phyloP scores from a whole-genome alignment of 2,797 vertebrate genomes.

The Urocyon cinereoargenteus region DNA sequence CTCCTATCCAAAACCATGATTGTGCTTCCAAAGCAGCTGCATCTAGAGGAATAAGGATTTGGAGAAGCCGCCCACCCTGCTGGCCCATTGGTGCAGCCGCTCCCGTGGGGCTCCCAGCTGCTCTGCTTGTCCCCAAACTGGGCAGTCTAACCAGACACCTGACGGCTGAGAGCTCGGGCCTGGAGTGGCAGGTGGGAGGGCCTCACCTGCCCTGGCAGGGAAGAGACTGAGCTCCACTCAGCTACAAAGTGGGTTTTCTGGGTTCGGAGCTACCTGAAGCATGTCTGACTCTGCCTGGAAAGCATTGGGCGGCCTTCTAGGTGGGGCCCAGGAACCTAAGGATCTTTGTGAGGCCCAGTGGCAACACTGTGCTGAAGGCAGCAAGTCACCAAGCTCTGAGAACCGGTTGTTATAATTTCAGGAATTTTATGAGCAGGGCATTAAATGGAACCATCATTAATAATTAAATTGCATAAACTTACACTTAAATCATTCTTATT shows the following conservation, averaged over 20 bases:
- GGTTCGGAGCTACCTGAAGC: background rate
- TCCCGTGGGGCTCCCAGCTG: background rate
- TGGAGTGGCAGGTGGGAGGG: background rate
- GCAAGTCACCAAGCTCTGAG: background rate
- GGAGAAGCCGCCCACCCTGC: background rate
- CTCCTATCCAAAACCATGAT: conserved; percentile 75
- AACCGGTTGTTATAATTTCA: background rate
- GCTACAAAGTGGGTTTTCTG: background rate
- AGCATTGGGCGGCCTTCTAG: too few species aligned
- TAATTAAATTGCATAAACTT: background rate
- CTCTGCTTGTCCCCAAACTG: background rate
- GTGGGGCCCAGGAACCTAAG: background rate
- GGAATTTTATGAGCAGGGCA: background rate
- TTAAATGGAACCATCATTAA: background rate
- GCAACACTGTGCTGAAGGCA: rapidly evolving
- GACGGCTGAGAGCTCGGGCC: background rate
- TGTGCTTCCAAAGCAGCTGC: conserved; percentile 72
- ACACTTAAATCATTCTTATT: background rate
- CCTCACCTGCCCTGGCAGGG: too few species aligned
- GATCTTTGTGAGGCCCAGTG: rapidly evolving
- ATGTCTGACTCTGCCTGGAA: background rate
- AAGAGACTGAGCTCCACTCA: too few species aligned
- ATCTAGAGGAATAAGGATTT: background rate
- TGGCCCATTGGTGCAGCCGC: rapidly evolving
- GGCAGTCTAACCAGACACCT: background rate